Evolutionary conservation across 2,888 invertebrate genomes (phyloP), one percentile per base, ranked within the genome.

Genomic region (Tiliacea citrago): DNA sequence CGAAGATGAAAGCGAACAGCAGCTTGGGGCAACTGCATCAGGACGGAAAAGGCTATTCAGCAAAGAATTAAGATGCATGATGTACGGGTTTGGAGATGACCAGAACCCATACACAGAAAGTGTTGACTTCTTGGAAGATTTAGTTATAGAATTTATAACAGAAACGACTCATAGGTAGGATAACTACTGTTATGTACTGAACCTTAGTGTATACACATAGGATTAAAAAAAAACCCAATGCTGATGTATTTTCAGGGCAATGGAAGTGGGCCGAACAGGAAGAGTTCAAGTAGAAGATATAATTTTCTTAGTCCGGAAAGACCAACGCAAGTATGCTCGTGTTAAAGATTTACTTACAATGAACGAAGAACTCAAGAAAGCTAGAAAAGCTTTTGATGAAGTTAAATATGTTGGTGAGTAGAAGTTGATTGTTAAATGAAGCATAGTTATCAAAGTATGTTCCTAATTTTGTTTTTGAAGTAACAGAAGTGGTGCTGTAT

Each of bases 71-170:
- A 97, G 99, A 49, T 99, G 99, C 88, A 99, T 99, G 99, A 99
- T 99, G 99, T 99, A 99, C 93, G 99, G 99, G 0, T 99, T 99
- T 97, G 99, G 99, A 8, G 99, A 99, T 94, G 99, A 99, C 92
- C 99, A 99, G 93, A 99, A 99, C 96, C 99, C 99, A 0, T 99
- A 99, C 91, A 99, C 99, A 2, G 99, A 99, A 95, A 99, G 99
- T 92, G 99, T 99, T 0, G 99, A 99, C 93, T 97, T 99, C 65
- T 97, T 99, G 67, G 99, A 99, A 95, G 99, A 99, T 94, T 96
- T 99, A 65, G 99, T 99, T 0, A 99, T 99, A 86, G 99, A 99
- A 95, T 99, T 99, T 93, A 99, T 99, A 47, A 99, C 99, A 3
- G 99, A 99, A 97, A 99, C 98, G 96, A 98, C 98, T 3, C 86